Conservation (phyloP, 2,113 vertebrate species). For the Crotalus viridis region DNA sequence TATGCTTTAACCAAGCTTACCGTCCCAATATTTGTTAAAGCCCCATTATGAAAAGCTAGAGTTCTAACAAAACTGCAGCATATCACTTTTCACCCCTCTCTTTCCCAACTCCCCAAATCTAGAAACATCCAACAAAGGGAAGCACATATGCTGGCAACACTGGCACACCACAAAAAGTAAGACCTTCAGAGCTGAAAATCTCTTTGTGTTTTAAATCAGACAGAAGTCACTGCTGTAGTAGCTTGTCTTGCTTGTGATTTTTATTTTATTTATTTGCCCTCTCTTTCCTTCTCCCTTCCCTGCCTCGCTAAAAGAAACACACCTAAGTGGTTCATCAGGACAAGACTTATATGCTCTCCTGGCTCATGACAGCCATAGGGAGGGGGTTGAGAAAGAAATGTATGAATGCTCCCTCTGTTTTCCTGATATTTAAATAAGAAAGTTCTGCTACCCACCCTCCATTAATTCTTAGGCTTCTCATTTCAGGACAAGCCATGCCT, state of each 20-base stretch:
- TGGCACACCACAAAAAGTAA: rapidly evolving
- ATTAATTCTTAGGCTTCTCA: not conserved
- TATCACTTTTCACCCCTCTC: not conserved
- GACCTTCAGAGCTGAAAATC: conserved; percentile 3
- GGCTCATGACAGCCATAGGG: not conserved
- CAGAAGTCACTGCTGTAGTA: not conserved
- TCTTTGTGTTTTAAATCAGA: not conserved
- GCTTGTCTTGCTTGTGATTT: not conserved
- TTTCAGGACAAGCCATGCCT: conserved; percentile 40
- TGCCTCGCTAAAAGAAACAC: not conserved
- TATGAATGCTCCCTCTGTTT: not conserved
- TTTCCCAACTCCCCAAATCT: not conserved
- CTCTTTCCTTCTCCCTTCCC: not conserved
- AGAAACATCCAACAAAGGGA: conserved; percentile 4
- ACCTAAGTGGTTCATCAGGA: not conserved
- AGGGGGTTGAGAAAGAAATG: not conserved
- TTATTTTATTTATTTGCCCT: not conserved
- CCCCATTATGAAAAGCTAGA: not conserved
- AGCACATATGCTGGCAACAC: not conserved
- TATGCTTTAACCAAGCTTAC: not conserved
- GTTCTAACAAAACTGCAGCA: conserved; percentile 11
- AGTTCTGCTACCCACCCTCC: not conserved
- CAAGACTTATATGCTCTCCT: not conserved
- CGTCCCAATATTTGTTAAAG: not conserved
- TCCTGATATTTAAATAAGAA: rapidly evolving